Conservation (phyloP, 2,797 vertebrate species). For the Fringilla coelebs region DNA sequence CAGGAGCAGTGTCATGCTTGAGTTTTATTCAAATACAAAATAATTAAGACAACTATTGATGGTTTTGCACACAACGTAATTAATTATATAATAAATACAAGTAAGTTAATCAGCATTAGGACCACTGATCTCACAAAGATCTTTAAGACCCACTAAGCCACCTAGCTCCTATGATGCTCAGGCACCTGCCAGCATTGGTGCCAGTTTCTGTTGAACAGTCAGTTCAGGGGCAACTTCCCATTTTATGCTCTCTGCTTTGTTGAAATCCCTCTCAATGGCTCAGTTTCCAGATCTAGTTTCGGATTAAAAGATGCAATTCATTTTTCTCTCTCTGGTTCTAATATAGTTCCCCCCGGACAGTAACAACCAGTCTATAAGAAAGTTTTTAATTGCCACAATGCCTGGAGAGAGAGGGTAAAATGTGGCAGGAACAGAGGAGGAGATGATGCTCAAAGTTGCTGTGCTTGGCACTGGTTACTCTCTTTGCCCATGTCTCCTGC, state of each 20-base stretch:
- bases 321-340: not conserved
- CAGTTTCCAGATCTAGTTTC: not conserved
- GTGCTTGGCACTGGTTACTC: not conserved
- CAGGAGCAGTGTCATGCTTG: not conserved
- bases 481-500: not conserved
- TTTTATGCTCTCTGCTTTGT: not conserved
- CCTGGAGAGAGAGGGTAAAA: not conserved
- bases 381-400: not conserved
- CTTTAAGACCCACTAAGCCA: not conserved
- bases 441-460: not conserved
- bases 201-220: not conserved
- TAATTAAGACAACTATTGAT: not conserved
- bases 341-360: not conserved
- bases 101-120: not conserved
- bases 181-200: not conserved
- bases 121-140: not conserved
- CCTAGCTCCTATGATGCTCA: not conserved
- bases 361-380: not conserved
- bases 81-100: not conserved
- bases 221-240: not conserved
- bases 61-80: not conserved
- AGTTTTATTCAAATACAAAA: not conserved
- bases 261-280: not conserved
- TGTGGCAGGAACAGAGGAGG: not conserved
- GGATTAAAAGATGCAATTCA: not conserved